phyloP scores from a whole-genome alignment of 92 coral and sea anemone species.

The Phenganax subtilis region DNA sequence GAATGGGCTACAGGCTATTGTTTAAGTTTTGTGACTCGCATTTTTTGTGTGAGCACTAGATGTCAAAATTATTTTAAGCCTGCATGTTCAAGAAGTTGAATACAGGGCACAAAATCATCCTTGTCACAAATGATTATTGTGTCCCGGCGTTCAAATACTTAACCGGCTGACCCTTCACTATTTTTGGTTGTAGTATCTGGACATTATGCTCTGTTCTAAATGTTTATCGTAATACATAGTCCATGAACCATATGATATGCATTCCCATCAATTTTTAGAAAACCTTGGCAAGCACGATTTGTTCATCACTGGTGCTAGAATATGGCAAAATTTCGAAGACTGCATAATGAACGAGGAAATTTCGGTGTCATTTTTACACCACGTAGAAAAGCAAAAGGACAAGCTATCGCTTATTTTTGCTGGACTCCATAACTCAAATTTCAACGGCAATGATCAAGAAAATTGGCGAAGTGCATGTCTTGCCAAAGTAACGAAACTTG shows the following conservation, averaged over 20 bases:
- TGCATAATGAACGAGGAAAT: constrained; percentile 10
- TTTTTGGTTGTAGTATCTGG: too few relatives aligned
- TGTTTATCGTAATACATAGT: background rate
- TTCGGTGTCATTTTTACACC: background rate
- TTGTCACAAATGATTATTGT: too few relatives aligned
- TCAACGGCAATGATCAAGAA: background rate
- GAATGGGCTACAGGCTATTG: too few relatives aligned
- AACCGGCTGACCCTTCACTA: too few relatives aligned
- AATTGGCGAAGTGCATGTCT: background rate
- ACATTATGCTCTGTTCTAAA: background rate
- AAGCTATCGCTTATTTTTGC: constrained; percentile 7
- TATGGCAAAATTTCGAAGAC: background rate
- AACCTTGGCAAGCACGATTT: background rate
- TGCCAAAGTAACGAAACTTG: background rate
- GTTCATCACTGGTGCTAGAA: background rate
- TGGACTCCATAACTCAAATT: background rate
- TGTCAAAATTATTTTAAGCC: too few relatives aligned
- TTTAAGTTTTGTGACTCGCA: too few relatives aligned
- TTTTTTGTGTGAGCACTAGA: too few relatives aligned
- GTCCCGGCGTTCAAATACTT: too few relatives aligned
- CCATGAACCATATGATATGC: too few relatives aligned
- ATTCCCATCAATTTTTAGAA: background rate
- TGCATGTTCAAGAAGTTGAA: too few relatives aligned
- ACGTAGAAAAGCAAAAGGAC: background rate
- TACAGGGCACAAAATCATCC: too few relatives aligned